phyloP scores from a whole-genome alignment of 2,888 invertebrate species.

The Antitype chi region DNA sequence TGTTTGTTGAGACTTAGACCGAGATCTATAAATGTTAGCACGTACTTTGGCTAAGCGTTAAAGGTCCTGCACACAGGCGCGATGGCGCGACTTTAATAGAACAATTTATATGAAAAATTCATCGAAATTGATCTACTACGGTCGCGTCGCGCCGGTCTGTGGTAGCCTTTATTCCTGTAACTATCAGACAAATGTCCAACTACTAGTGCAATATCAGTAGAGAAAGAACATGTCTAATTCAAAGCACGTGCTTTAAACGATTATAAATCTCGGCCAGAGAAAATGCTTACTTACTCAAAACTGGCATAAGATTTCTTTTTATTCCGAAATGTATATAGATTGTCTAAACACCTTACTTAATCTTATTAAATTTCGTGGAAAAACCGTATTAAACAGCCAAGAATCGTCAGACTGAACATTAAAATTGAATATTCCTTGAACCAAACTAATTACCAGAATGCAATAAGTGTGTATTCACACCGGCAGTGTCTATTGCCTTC shows the following conservation, averaged over 20 bases:
- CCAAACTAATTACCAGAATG: conserved; percentile 42
- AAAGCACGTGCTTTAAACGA: neutral
- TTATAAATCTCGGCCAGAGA: neutral
- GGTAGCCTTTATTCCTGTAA: neutral
- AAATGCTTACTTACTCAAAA: neutral
- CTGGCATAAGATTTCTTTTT: neutral
- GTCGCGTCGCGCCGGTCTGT: too few relatives aligned
- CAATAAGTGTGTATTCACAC: conserved; percentile 45
- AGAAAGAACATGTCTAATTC: neutral
- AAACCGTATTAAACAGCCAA: neutral
- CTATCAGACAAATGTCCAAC: neutral
- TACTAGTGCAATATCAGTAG: neutral
- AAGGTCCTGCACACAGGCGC: too few relatives aligned
- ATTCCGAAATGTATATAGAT: neutral
- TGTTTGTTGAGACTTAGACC: neutral
- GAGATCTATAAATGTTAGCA: neutral
- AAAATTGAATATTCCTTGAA: conserved; percentile 32
- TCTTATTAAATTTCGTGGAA: neutral
- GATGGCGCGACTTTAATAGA: too few relatives aligned
- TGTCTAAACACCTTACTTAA: neutral
- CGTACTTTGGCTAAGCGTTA: neutral
- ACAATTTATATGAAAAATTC: too few relatives aligned
- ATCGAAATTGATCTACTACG: too few relatives aligned
- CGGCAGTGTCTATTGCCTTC: conserved; percentile 35
- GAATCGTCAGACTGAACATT: neutral